A percentile compares a stretch with the other conserved stretches of the same genome.
These are phyloP conservation scores for Ernsta delagoae DNA, from an alignment of 2,888 invertebrate species.

Conservation along the genomic window DNA sequence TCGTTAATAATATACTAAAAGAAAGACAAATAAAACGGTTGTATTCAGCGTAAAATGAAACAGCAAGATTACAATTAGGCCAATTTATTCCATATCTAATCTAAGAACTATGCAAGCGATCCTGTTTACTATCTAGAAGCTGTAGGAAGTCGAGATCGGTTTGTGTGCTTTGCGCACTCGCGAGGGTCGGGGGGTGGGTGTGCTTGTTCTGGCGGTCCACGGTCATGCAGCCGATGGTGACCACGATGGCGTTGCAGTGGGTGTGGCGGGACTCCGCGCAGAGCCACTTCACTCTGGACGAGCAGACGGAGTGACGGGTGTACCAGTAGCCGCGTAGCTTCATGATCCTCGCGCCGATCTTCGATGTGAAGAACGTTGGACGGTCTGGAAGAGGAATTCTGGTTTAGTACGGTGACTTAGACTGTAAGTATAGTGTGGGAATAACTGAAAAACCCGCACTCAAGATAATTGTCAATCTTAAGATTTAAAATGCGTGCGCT, in stretches of 20 bases:
- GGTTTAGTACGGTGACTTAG: too few relatives aligned
- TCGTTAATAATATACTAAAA: too few relatives aligned
- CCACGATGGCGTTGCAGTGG: constrained; percentile 71
- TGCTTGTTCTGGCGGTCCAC: constrained; percentile 71
- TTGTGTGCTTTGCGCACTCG: constrained; percentile 38
- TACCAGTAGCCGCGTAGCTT: constrained; percentile 72
- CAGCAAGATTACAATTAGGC: constrained; percentile 23
- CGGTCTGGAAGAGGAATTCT: constrained; percentile 56
- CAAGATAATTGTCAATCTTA: too few relatives aligned
- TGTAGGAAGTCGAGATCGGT: constrained; percentile 47
- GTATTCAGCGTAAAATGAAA: too few relatives aligned
- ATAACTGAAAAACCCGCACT: too few relatives aligned
- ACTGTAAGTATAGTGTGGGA: too few relatives aligned
- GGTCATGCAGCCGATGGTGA: constrained; percentile 72
- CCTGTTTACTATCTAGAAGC: constrained; percentile 45
- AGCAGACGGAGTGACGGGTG: constrained; percentile 75
- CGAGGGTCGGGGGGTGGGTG: constrained; percentile 64
- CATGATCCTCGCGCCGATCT: constrained; percentile 72
- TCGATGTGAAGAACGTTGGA: constrained; percentile 70
- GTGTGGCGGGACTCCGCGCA: constrained; percentile 68
- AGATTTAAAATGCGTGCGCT: too few relatives aligned
- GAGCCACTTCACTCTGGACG: constrained; percentile 73
- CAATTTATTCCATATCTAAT: constrained; percentile 35
- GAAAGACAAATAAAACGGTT: too few relatives aligned
- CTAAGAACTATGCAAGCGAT: constrained; percentile 29